Conservation (phyloP, 35 echinoderm and acorn worm genomes). For the Apostichopus californicus region DNA sequence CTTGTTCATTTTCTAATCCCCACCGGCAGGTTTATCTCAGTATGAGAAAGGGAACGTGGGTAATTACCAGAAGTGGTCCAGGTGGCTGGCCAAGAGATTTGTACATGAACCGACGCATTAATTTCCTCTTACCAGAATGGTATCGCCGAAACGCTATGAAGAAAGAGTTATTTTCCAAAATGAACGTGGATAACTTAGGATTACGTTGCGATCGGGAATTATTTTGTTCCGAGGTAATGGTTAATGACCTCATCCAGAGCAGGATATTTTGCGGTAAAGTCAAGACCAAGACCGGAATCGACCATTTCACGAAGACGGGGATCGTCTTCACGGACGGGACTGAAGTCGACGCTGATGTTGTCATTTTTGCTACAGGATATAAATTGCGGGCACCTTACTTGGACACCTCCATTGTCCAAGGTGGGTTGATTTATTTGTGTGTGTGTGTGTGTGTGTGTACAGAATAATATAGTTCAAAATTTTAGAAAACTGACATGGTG, state of each 20-base stretch:
- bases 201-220: slow-evolving; percentile 62
- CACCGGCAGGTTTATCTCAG: slow-evolving; percentile 69
- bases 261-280: slow-evolving; percentile 76
- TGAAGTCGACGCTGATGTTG: slow-evolving; percentile 62
- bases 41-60: slow-evolving; percentile 80
- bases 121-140: slow-evolving; percentile 57
- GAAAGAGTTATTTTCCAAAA: slow-evolving; percentile 13
- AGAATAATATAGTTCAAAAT: too few species aligned
- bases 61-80: slow-evolving; percentile 65
- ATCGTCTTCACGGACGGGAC: slow-evolving; percentile 85
- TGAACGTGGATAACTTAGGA: slow-evolving; percentile 78
- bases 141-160: slow-evolving; percentile 40
- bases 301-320: slow-evolving; percentile 64
- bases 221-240: slow-evolving; percentile 75
- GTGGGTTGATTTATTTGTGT: slow-evolving; percentile 30
- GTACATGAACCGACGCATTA: slow-evolving; percentile 61
- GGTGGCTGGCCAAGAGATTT: slow-evolving; percentile 65
- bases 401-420: slow-evolving; percentile 67
- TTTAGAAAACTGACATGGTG: too few species aligned
- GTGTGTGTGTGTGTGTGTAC: not conserved
- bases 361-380: slow-evolving; percentile 90
- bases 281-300: slow-evolving; percentile 73
- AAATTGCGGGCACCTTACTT: slow-evolving; percentile 62
- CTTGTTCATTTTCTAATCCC: not conserved
- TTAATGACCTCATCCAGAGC: slow-evolving; percentile 80